phyloP scores from a whole-genome alignment of 1,140 invertebrate genomes.

The Physella acuta region DNA sequence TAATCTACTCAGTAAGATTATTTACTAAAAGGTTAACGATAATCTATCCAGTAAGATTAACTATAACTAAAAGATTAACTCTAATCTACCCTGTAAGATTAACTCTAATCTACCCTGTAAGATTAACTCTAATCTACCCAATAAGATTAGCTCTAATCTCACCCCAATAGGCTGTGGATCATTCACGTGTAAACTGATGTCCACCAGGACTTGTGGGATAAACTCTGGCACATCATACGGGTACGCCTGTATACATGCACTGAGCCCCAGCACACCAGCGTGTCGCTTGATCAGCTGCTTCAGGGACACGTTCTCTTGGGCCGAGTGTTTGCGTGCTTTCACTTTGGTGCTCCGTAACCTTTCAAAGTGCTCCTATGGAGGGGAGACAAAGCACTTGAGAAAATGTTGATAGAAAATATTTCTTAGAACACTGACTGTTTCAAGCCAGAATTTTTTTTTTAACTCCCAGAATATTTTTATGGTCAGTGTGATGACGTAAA shows the following conservation, averaged over 20 bases:
- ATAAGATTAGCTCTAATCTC: constrained; percentile 51
- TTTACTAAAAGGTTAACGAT: too few species aligned
- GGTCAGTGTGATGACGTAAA: too few species aligned
- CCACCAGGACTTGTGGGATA: constrained; percentile 79
- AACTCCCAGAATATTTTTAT: too few species aligned
- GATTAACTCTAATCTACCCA: too few species aligned
- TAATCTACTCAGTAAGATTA: too few species aligned
- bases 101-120: neutral
- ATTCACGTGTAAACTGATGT: constrained; percentile 76
- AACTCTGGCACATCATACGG: constrained; percentile 87
- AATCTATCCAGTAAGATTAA: neutral
- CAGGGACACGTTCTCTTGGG: constrained; percentile 35
- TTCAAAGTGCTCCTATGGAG: constrained; percentile 52
- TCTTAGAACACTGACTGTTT: too few species aligned
- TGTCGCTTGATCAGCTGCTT: constrained; percentile 66
- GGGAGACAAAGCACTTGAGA: neutral
- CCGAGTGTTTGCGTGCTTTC: constrained; percentile 34
- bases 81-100: neutral
- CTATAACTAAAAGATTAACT: neutral
- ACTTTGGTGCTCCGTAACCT: constrained; percentile 48
- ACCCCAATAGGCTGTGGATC: constrained; percentile 91
- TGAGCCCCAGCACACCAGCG: constrained; percentile 83
- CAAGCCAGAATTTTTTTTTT: too few species aligned
- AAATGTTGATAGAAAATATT: too few species aligned
- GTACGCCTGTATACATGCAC: constrained; percentile 82